A percentile compares a stretch with the other conserved stretches of the same genome.
These are phyloP conservation scores for Polyodon spathula DNA, from an alignment of 2,113 vertebrate species.

Conservation along the genomic window DNA sequence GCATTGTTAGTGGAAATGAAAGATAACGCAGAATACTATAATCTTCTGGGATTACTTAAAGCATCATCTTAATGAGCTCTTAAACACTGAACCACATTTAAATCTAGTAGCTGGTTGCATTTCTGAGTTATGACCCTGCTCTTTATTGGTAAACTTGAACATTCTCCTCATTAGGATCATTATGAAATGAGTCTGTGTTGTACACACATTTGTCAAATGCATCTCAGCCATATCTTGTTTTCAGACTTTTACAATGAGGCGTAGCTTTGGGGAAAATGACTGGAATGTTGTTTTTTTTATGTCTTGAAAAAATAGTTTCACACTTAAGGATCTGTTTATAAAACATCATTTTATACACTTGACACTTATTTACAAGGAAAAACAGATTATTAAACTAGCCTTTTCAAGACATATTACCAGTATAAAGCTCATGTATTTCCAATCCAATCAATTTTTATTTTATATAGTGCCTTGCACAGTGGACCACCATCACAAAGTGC, in stretches of 20 bases:
- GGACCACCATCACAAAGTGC: no score
- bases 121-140: conserved; percentile 8
- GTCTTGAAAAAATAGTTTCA: neutral
- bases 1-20: conserved; percentile 3
- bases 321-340: neutral
- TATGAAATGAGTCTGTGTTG: conserved; percentile 8
- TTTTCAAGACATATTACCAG: no score
- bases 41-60: conserved; percentile 16
- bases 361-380: neutral
- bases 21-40: neutral
- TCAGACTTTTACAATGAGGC: conserved; percentile 4
- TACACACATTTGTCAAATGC: no score
- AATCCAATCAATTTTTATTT: no score
- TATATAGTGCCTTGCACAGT: no score
- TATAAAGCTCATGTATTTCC: no score
- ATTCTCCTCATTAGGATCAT: conserved; percentile 13
- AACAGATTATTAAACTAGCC: no score
- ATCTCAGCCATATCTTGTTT: no score
- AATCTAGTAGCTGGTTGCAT: conserved; percentile 8
- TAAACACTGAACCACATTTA: conserved; percentile 7
- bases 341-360: neutral
- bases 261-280: neutral
- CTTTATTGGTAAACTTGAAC: conserved; percentile 23
- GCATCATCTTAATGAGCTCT: conserved; percentile 14
- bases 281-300: neutral